Conservation (phyloP, 2,888 invertebrate genomes). For the Pristionchus maxplancki region DNA sequence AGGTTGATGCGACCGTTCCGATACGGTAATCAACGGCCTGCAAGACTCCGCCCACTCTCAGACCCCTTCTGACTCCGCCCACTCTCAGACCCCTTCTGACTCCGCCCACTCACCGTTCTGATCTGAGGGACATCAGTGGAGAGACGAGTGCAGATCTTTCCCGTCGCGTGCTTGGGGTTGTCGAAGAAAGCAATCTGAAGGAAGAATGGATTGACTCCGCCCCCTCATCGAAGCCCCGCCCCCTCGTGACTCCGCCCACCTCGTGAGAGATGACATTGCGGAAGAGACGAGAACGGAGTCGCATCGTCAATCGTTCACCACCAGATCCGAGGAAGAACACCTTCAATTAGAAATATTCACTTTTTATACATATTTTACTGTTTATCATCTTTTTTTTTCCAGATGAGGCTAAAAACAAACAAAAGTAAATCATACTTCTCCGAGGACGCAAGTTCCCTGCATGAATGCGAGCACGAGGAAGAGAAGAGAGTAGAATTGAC, state of each 20-base stretch:
- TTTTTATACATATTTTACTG: not conserved
- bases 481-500: slow-evolving; percentile 80
- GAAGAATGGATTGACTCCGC: not conserved
- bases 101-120: slow-evolving; percentile 69
- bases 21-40: slow-evolving; percentile 79
- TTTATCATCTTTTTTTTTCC: not conserved
- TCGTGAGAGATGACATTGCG: slow-evolving; percentile 79
- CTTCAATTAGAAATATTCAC: not conserved
- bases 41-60: slow-evolving; percentile 34
- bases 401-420: not conserved
- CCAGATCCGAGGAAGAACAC: slow-evolving; percentile 70
- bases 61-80: not conserved
- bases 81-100: not conserved
- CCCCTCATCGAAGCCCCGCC: not conserved
- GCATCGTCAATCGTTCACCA: slow-evolving; percentile 78
- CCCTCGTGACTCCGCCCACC: slow-evolving; percentile 5
- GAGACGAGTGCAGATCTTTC: slow-evolving; percentile 79
- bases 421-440: slow-evolving; percentile 67
- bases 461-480: slow-evolving; percentile 78
- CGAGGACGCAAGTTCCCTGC: slow-evolving; percentile 77
- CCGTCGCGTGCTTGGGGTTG: slow-evolving; percentile 77
- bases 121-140: slow-evolving; percentile 80
- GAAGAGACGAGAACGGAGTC: slow-evolving; percentile 78
- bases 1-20: slow-evolving; percentile 78
- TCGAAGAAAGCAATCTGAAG: slow-evolving; percentile 80